phyloP scores from a whole-genome alignment of 2,797 vertebrate genomes.

The Pseudochirops corinnae region DNA sequence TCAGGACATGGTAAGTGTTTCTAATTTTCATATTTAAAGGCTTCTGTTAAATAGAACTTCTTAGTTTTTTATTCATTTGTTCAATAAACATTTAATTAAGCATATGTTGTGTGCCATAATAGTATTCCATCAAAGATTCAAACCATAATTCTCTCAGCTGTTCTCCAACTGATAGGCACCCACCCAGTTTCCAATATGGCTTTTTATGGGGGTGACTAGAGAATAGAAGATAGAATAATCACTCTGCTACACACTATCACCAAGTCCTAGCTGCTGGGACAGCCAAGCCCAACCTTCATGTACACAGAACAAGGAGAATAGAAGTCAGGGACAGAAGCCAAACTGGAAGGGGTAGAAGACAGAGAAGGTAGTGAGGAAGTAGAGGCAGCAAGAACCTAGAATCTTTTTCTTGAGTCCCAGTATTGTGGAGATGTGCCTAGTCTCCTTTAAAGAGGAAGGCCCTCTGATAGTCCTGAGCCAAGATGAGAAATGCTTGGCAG shows the following conservation, averaged over 20 bases:
- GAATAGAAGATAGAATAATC: not conserved
- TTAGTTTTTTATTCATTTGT: not conserved
- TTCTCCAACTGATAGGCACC: not conserved
- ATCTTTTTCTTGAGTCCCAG: not conserved
- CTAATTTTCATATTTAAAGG: not conserved
- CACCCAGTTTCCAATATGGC: not conserved
- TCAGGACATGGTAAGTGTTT: not conserved
- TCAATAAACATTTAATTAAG: not conserved
- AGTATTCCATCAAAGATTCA: not conserved
- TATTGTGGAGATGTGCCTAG: not conserved
- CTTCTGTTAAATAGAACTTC: not conserved
- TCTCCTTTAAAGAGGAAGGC: not conserved
- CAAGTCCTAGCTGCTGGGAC: not conserved
- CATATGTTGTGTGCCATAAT: not conserved
- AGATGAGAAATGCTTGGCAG: not conserved
- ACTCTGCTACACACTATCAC: not conserved
- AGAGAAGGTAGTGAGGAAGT: not conserved
- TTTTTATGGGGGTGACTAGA: not conserved
- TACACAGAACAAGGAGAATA: not conserved
- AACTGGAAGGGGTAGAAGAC: not conserved
- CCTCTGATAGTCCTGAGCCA: not conserved
- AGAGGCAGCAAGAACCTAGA: not conserved
- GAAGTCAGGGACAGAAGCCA: not conserved
- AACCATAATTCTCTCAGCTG: not conserved
- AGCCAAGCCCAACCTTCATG: not conserved